phyloP scores from a whole-genome alignment of 2,113 vertebrate genomes.

The Erythrolamprus reginae region DNA sequence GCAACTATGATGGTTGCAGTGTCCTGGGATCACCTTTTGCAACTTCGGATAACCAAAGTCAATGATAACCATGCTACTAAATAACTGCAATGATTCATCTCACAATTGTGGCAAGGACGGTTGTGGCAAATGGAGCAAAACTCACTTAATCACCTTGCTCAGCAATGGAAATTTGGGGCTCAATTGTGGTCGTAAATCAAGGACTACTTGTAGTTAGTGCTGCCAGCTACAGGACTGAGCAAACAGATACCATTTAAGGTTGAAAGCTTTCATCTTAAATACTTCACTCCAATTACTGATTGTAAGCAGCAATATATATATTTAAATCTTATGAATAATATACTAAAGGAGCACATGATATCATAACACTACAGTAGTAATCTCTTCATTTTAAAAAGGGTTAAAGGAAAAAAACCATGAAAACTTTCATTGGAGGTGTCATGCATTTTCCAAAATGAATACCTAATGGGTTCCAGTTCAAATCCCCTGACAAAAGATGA shows the following conservation, averaged over 20 bases:
- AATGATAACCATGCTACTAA: too few relatives aligned
- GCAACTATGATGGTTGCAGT: too few relatives aligned
- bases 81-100: too few relatives aligned
- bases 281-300: not conserved
- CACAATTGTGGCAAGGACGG: too few relatives aligned
- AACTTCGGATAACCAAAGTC: too few relatives aligned
- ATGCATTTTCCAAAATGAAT: conserved; percentile 24
- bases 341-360: not conserved
- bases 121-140: too few relatives aligned
- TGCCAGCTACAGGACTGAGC: not conserved
- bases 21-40: too few relatives aligned
- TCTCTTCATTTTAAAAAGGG: not conserved
- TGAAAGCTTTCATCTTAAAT: not conserved
- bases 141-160: too few relatives aligned
- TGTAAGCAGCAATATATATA: too few relatives aligned
- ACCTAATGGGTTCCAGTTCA: conserved; percentile 71
- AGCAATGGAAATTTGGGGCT: not conserved
- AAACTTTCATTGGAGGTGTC: not conserved
- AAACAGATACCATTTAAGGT: not conserved
- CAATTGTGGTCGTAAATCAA: too few relatives aligned
- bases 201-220: not conserved
- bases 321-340: not conserved
- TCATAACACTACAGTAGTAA: not conserved
- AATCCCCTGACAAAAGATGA: conserved; percentile 54
- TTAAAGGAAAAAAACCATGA: not conserved